These are phyloP conservation scores for Cheirogaleus major DNA, from an alignment of 2,797 vertebrate species.

Conservation along the genomic window DNA sequence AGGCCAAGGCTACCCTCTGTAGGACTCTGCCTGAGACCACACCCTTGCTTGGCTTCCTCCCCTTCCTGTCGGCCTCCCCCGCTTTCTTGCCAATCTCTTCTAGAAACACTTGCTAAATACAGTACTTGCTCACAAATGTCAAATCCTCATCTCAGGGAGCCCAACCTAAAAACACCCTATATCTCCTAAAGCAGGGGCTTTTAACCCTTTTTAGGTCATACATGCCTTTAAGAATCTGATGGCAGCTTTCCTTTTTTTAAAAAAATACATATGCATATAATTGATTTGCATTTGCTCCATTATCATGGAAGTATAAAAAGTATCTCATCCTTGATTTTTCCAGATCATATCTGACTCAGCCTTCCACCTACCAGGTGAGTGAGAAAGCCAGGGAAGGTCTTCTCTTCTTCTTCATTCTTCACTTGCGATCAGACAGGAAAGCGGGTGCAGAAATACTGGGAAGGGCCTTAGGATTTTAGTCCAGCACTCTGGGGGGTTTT, in stretches of 20 bases:
- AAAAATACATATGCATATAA: background rate
- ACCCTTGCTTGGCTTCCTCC: background rate
- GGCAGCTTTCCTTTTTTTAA: background rate
- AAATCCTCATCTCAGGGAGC: background rate
- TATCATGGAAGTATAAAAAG: constrained; percentile 16
- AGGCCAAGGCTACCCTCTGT: background rate
- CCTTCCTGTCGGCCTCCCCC: background rate
- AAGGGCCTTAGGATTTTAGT: background rate
- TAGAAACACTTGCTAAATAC: constrained; percentile 22
- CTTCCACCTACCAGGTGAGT: background rate
- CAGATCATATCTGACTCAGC: background rate
- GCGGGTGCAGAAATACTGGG: background rate
- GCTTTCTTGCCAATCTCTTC: background rate
- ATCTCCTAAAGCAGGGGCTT: background rate
- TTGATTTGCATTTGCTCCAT: background rate
- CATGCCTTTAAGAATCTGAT: background rate
- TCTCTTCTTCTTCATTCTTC: background rate
- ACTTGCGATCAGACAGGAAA: background rate
- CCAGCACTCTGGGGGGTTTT: rapidly evolving
- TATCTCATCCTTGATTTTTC: background rate
- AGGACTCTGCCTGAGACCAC: background rate
- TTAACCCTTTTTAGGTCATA: background rate
- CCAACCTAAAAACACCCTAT: background rate
- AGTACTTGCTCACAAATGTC: background rate
- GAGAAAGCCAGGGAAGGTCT: background rate